Base-by-base conservation (phyloP, 2,113 vertebrate species). In the Larimichthys polyactis region DNA sequence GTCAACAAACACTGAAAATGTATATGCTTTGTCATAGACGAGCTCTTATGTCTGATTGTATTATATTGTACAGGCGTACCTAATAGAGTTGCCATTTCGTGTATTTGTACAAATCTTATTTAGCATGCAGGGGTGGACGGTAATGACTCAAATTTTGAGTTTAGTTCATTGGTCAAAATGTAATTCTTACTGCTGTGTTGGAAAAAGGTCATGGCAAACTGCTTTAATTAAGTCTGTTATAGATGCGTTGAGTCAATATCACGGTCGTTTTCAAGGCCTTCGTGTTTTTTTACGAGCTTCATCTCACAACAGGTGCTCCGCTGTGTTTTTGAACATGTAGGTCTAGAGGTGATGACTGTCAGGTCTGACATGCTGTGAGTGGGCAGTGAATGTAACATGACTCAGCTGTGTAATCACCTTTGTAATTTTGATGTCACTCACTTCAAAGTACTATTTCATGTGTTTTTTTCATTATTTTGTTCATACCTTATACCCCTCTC, bases 391-490 rank as follows among this genome's bases (percentile, higher is more conserved):
- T 48, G 54, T 78, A 58, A 78, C 44, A 84, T 91, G 89, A 91
- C 77, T 91, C 88, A 90, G 71, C 73, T 78, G 65, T 72, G 76
- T 79, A 77, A 79, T 83, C 67, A 79, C 51, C 71, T 81, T 86
- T 79, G 73, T 76, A 52, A 81, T 89, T 72, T 76, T 77, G 19
- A 76, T 73, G 76, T 71, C 27, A 75, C 74, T 7, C 7, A 19
- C 75, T 89, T 90, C 87, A 91, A 90, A 91, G 88, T 71, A 57
- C 62, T 52, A 62, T 85, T 81, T 88, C 63, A 89, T 91, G 80
- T 82, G 82, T 49, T 44, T 67, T 51, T 70, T 64, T 49, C 60
- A 65, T 85, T 48, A 59, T 85, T 82, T 40, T 27, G 4, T 9
- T 52, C 79, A 43, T 78, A 27, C 49, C 57, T 75, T 71, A 15